Percentiles rank a stretch among this genome's conserved stretches.
phyloP scores from a whole-genome alignment of 53 echinoderm and acorn worm species.

The Pentamera pediparva region DNA sequence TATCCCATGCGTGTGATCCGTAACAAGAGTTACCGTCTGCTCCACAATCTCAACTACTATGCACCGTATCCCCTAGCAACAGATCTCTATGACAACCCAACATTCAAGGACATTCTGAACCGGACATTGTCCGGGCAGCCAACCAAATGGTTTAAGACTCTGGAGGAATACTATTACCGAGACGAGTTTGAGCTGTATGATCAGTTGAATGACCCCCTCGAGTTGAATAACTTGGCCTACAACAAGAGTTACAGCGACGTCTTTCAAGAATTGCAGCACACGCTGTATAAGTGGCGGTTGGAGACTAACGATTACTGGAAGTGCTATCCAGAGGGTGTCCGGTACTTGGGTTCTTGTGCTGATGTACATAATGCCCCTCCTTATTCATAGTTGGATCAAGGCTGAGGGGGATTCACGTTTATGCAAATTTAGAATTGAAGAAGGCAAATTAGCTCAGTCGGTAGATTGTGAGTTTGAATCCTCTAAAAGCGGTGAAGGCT shows the following conservation, averaged over 20 bases:
- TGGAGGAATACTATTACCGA: slow-evolving; percentile 84
- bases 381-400: too few relatives aligned
- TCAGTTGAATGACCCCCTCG: slow-evolving; percentile 67
- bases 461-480: too few relatives aligned
- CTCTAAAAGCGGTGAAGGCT: too few relatives aligned
- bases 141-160: slow-evolving; percentile 68
- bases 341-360: slow-evolving; percentile 1
- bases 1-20: slow-evolving; percentile 89
- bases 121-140: slow-evolving; percentile 39
- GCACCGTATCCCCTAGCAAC: slow-evolving; percentile 86
- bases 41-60: slow-evolving; percentile 87
- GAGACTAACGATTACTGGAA: slow-evolving; percentile 76
- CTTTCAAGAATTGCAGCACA: slow-evolving; percentile 44
- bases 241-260: slow-evolving; percentile 38
- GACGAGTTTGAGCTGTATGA: slow-evolving; percentile 38
- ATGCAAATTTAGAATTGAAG: too few relatives aligned
- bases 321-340: slow-evolving; percentile 75
- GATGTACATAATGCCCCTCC: slow-evolving; percentile 17
- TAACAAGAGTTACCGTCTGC: slow-evolving; percentile 67
- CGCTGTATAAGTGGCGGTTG: slow-evolving; percentile 55
- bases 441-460: too few relatives aligned
- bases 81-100: slow-evolving; percentile 40
- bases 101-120: slow-evolving; percentile 71
- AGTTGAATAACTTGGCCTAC: slow-evolving; percentile 61
- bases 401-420: too few relatives aligned